A percentile compares a stretch with the other conserved stretches of the same genome.
phyloP scores from a whole-genome alignment of 2,888 invertebrate species.

The Fragum sueziense region DNA sequence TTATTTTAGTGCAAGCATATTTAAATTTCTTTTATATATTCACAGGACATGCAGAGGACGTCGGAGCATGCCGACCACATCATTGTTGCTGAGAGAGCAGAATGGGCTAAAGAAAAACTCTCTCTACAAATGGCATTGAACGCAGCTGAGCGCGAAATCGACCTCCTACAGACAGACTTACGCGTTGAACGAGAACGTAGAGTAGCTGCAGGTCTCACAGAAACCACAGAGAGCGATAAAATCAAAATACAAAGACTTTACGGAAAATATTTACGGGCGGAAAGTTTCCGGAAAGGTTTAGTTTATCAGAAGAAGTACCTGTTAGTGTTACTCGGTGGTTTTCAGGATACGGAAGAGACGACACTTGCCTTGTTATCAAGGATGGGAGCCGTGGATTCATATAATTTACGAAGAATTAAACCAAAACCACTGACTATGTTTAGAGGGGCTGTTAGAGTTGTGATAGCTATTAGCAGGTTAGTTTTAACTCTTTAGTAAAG shows the following conservation, averaged over 20 bases:
- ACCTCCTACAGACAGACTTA: slow-evolving; percentile 71
- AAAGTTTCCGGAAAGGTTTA: slow-evolving; percentile 93
- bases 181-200: slow-evolving; percentile 70
- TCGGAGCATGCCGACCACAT: slow-evolving; percentile 48
- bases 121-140: slow-evolving; percentile 76
- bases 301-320: slow-evolving; percentile 96
- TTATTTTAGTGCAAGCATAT: too few species aligned
- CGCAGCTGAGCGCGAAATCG: slow-evolving; percentile 75
- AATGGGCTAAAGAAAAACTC: slow-evolving; percentile 77
- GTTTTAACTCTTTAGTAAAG: too few species aligned
- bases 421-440: slow-evolving; percentile 66
- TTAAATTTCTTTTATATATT: too few species aligned
- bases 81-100: slow-evolving; percentile 67
- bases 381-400: slow-evolving; percentile 77
- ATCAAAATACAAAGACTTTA: slow-evolving; percentile 79
- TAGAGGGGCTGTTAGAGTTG: slow-evolving; percentile 74
- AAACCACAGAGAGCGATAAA: slow-evolving; percentile 65
- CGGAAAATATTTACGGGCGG: slow-evolving; percentile 88
- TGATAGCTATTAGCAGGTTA: slow-evolving; percentile 74
- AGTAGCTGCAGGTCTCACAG: slow-evolving; percentile 62
- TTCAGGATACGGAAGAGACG: slow-evolving; percentile 84
- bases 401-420: neutral
- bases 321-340: slow-evolving; percentile 87
- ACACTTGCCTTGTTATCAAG: slow-evolving; percentile 83
- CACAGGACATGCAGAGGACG: slow-evolving; percentile 54